Evolutionary conservation across 1,140 invertebrate genomes (phyloP), one percentile per base, ranked within the genome.

Genomic region (Galleria mellonella): DNA sequence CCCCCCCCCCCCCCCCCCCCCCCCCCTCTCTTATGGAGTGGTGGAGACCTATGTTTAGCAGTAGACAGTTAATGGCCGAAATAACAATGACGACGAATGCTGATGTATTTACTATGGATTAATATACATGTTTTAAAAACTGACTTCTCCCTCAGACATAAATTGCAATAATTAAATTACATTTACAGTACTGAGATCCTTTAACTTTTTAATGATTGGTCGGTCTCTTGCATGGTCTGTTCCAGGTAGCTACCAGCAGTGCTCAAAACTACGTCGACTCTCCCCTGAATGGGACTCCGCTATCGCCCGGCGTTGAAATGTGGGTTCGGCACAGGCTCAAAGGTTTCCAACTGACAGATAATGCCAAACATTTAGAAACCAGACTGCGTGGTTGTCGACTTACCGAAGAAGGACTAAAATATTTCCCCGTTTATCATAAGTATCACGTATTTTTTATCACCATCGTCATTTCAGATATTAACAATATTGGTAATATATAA

Each of bases 351-450:
- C 54, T 73, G 0, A 46, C 48, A 0, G 47, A 65, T 0, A 60
- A 59, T 5, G 62, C 65, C 0, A 42, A 28, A 10, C 37, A 17
- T 5, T 50, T 81, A 0, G 47, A 55, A 12, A 27, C 44, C 0
- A 13, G 51, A 5, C 35, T 75, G 0, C 60, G 65, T 1, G 51
- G 45, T 0, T 81, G 76, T 36, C 27, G 33, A 1, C 40, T 75
- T 36, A 27, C 36, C 0, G 14, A 50, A 1, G 48, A 73, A 6
- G 32, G 44, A 2, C 37, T 73, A 9, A 49, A 51, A 30, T 73
- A 55, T 43, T 81, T 75, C 29, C 65, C 67, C 0, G 23, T 33
- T 15, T 75, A 81, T 51, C 65, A 65, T 51, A 64, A 64, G 75
- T 76, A 68, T 48, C 29, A 23, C 2, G n/a, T 38, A 23, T 38